Conservation (phyloP, 2,113 vertebrate species). For the Sitta europaea region DNA sequence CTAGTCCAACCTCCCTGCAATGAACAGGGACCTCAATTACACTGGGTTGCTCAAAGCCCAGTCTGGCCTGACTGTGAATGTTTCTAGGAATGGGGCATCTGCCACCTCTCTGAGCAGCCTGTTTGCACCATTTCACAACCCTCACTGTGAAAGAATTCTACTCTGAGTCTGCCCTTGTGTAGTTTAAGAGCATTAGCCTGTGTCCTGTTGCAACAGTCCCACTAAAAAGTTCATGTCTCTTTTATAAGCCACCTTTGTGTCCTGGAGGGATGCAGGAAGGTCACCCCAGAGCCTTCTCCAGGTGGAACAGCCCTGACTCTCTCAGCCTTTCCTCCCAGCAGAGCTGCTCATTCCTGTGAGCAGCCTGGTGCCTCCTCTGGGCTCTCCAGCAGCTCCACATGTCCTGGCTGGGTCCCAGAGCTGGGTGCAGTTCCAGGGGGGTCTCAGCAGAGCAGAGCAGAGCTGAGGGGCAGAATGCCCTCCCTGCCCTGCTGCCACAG, state of each 20-base stretch:
- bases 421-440: background rate
- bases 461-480: background rate
- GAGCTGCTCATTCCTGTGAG: background rate
- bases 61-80: background rate
- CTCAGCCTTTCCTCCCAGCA: background rate
- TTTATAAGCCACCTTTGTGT: background rate
- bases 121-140: background rate
- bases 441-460: background rate
- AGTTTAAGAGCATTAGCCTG: background rate
- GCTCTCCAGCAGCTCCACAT: rapidly evolving
- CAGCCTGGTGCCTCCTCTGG: background rate
- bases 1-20: background rate
- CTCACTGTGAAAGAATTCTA: background rate
- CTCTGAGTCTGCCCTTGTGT: background rate
- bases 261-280: background rate
- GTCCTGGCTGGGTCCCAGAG: background rate
- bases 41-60: background rate
- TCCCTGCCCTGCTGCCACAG: rapidly evolving
- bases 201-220: background rate
- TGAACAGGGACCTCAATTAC: background rate
- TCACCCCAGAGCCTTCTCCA: background rate
- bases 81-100: background rate
- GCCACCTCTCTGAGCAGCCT: background rate
- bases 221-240: background rate
- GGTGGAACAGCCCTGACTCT: rapidly evolving